phyloP scores from a whole-genome alignment of 2,888 invertebrate species.

The Drosophila parthenogenetica region DNA sequence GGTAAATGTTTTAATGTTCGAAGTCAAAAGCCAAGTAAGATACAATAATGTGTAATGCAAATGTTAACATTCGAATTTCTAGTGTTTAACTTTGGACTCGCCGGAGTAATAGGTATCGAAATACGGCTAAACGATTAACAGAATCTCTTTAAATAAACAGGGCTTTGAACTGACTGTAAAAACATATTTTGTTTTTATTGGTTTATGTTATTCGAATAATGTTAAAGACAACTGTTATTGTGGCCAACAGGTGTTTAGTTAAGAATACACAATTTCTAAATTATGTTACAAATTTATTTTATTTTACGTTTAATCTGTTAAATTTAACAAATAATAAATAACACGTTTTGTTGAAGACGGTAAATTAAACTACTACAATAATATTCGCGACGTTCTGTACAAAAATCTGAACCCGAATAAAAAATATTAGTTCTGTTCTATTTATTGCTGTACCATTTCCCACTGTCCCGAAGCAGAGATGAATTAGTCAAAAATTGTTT shows the following conservation, averaged over 20 bases:
- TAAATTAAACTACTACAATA: no score
- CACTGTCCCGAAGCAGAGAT: conserved; percentile 15
- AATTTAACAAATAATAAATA: neutral
- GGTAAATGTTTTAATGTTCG: neutral
- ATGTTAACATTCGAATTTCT: neutral
- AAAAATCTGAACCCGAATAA: neutral
- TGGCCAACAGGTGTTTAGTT: conserved; percentile 40
- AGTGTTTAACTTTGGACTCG: neutral
- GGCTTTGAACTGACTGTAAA: neutral
- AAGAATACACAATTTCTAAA: neutral
- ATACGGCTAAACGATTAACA: neutral
- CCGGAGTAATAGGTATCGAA: neutral
- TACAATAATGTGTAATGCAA: neutral
- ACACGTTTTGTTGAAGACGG: no score
- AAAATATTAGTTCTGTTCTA: neutral
- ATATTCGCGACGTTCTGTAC: no score
- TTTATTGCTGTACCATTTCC: conserved; percentile 27
- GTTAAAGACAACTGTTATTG: neutral
- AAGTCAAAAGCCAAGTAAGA: neutral
- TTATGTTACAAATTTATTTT: neutral
- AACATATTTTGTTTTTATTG: neutral
- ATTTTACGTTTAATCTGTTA: neutral
- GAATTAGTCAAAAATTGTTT: conserved; percentile 30
- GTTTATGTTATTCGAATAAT: neutral
- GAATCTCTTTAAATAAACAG: neutral